A percentile compares a stretch with the other conserved stretches of the same genome.
Conservation (phyloP, 2,888 invertebrate genomes). For the Malachius bipustulatus region DNA sequence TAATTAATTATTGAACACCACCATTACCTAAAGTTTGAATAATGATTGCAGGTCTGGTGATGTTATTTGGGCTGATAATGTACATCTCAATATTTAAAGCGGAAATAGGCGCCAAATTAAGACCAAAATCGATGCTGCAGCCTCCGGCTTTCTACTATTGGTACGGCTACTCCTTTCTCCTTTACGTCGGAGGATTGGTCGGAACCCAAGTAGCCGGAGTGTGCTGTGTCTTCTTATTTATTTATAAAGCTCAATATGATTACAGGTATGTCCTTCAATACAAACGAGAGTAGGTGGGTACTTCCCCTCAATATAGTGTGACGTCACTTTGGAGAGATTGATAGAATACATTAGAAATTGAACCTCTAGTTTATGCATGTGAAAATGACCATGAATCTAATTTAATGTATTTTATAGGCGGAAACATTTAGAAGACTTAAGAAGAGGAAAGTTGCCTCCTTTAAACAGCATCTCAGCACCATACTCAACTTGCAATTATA, state of each 20-base stretch:
- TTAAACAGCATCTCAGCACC: slow-evolving; percentile 25
- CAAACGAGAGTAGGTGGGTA: too few relatives aligned
- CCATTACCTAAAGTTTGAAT: too few relatives aligned
- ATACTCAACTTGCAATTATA: slow-evolving; percentile 23
- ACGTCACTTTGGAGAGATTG: too few relatives aligned
- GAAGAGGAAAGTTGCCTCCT: slow-evolving; percentile 24
- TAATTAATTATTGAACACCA: too few relatives aligned
- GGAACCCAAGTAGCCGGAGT: slow-evolving; percentile 77
- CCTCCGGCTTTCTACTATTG: slow-evolving; percentile 72
- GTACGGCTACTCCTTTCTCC: slow-evolving; percentile 79
- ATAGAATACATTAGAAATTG: not conserved
- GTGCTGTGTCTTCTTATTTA: slow-evolving; percentile 76
- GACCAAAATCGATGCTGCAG: slow-evolving; percentile 65
- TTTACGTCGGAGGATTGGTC: slow-evolving; percentile 75
- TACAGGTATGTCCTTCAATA: too few relatives aligned
- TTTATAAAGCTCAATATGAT: slow-evolving; percentile 57
- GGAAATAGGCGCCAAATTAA: slow-evolving; percentile 77
- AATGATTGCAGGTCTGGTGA: slow-evolving; percentile 69
- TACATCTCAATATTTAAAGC: slow-evolving; percentile 89
- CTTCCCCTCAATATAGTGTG: too few relatives aligned
- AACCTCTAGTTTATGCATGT: slow-evolving; percentile 33
- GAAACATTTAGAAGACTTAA: slow-evolving; percentile 39
- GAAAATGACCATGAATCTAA: slow-evolving; percentile 61
- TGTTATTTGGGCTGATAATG: slow-evolving; percentile 84
- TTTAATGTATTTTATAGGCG: slow-evolving; percentile 41